Conservation (phyloP, 2,113 vertebrate species). For the Rhinogobius similis region DNA sequence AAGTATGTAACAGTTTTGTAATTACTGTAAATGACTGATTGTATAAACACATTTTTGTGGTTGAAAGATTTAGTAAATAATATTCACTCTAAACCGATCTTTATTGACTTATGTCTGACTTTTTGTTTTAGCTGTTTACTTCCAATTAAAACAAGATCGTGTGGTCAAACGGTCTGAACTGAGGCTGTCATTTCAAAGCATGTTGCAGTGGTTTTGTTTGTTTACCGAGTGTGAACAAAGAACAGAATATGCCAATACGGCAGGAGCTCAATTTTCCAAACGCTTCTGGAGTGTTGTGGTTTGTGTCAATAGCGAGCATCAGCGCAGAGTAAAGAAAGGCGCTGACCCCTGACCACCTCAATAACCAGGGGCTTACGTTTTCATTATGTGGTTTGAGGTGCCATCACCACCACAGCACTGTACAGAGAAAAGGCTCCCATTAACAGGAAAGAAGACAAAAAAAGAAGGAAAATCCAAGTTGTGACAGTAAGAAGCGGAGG, state of each 20-base stretch:
- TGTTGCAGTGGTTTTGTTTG: neutral
- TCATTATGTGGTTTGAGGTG: conserved; percentile 58
- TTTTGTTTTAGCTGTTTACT: too few relatives aligned
- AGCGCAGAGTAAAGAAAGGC: conserved; percentile 15
- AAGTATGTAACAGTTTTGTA: too few relatives aligned
- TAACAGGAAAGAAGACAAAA: conserved; percentile 10
- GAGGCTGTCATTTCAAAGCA: neutral
- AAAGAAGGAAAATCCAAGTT: neutral
- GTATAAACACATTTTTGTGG: too few relatives aligned
- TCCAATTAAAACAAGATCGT: too few relatives aligned
- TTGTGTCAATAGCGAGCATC: conserved; percentile 32
- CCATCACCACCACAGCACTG: conserved; percentile 42
- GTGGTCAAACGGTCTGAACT: neutral
- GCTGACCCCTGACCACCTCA: conserved; percentile 43
- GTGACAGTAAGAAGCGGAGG: neutral
- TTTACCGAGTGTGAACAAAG: neutral
- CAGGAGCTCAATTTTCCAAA: conserved; percentile 30
- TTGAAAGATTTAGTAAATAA: too few relatives aligned
- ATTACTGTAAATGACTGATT: too few relatives aligned
- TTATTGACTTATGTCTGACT: too few relatives aligned
- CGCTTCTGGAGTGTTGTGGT: conserved; percentile 19
- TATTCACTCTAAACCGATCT: too few relatives aligned
- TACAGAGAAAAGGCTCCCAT: neutral
- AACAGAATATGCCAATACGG: conserved; percentile 11
- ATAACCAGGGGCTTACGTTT: conserved; percentile 52